Percentiles rank a stretch among this genome's conserved stretches.
Evolutionary conservation across 2,113 vertebrate genomes (phyloP).

Genomic region (Indicator indicator): DNA sequence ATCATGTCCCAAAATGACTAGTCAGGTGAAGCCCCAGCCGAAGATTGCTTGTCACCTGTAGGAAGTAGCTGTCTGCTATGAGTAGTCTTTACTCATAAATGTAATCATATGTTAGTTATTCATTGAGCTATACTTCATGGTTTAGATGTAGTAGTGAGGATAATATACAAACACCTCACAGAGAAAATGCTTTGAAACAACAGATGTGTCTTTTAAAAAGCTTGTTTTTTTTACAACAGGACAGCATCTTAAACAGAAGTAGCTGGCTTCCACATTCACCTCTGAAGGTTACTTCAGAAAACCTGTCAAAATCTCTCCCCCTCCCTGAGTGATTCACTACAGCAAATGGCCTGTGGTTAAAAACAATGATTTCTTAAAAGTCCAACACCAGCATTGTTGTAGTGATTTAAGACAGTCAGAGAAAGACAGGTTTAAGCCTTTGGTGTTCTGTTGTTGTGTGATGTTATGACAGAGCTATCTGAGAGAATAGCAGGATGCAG

Average conservation of each 20-base stretch:
- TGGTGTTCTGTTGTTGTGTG: neutral
- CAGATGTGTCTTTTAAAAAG: neutral
- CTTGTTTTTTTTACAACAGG: neutral
- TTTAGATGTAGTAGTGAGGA: conserved; percentile 59
- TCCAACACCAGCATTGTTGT: neutral
- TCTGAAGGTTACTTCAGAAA: conserved; percentile 40
- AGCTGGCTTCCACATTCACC: conserved; percentile 10
- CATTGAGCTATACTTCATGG: conserved; percentile 77
- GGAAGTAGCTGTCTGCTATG: conserved; percentile 87
- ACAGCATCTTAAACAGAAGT: neutral
- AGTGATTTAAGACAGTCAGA: conserved; percentile 7
- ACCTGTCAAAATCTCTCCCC: neutral
- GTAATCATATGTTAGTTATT: conserved; percentile 85
- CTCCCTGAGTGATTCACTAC: neutral
- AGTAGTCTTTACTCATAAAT: conserved; percentile 83
- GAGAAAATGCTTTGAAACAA: conserved; percentile 66
- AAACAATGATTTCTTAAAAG: conserved; percentile 21
- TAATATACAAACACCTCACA: conserved; percentile 63
- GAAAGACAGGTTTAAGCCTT: neutral
- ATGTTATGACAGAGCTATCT: neutral
- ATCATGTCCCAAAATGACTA: conserved; percentile 92
- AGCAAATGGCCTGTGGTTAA: neutral
- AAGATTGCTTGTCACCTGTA: conserved; percentile 89
- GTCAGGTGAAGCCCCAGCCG: conserved; percentile 86
- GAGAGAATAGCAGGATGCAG: neutral